Conservation (phyloP, 1,140 invertebrate species). For the Prorops nasuta region DNA sequence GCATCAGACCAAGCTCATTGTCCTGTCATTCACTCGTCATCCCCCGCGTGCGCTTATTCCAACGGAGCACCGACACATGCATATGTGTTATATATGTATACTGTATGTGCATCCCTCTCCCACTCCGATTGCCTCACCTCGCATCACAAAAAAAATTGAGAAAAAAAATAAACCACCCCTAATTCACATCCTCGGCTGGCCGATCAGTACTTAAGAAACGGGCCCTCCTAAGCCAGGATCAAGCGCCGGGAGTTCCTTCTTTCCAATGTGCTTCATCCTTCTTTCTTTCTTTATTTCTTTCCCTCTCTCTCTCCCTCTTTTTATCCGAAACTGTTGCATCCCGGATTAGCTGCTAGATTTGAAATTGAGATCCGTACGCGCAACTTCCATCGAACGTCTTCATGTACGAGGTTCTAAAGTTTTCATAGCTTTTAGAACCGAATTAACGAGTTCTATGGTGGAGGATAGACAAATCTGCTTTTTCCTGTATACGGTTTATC, state of each 20-base stretch:
- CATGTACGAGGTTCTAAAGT: too few species aligned
- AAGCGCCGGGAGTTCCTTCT: constrained; percentile 12
- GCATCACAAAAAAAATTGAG: not conserved
- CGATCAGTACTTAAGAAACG: constrained; percentile 15
- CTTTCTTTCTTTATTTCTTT: constrained; percentile 3
- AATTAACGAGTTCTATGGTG: too few species aligned
- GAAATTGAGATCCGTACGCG: too few species aligned
- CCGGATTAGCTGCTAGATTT: too few species aligned
- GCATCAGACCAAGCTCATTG: constrained; percentile 53
- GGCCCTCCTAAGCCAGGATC: constrained; percentile 29
- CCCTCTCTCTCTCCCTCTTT: not conserved
- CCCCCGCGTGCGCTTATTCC: constrained; percentile 33
- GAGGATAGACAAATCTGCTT: too few species aligned
- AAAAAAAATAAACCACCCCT: constrained; percentile 56
- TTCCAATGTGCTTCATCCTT: not conserved
- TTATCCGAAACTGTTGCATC: not conserved
- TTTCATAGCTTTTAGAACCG: too few species aligned
- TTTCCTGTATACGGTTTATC: too few species aligned
- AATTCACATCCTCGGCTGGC: constrained; percentile 34
- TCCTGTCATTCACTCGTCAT: constrained; percentile 59
- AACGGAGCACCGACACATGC: constrained; percentile 1
- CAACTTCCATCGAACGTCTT: too few species aligned
- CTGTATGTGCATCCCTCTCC: too few species aligned
- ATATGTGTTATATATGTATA: too few species aligned
- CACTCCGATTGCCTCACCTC: too few species aligned